Conservation (phyloP, 1,140 invertebrate genomes). For the Subanguina moxae region DNA sequence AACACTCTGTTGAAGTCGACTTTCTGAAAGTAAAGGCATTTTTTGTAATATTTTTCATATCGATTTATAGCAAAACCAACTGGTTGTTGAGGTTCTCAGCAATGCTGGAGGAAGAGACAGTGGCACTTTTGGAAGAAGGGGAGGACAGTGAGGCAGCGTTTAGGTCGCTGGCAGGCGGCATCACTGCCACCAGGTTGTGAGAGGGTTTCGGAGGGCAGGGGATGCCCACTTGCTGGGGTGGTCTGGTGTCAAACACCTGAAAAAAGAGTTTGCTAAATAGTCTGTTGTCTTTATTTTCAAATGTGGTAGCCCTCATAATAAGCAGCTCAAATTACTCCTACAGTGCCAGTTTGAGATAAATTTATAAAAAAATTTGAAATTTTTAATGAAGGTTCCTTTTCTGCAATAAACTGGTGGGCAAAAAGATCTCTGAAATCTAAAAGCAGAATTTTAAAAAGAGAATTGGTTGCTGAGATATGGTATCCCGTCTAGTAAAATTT, state of each 20-base stretch:
- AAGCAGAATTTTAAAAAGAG: neutral
- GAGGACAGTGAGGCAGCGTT: slow-evolving; percentile 18
- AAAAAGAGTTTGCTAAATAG: no score
- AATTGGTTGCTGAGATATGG: no score
- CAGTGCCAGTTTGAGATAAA: no score
- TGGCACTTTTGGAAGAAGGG: slow-evolving; percentile 6
- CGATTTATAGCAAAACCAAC: neutral
- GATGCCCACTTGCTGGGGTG: slow-evolving; percentile 29
- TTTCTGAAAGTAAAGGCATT: neutral
- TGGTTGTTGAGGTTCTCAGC: slow-evolving; percentile 23
- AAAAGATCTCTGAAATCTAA: no score
- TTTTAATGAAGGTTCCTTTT: no score
- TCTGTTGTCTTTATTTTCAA: no score
- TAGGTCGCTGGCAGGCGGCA: slow-evolving; percentile 9
- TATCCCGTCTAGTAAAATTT: no score
- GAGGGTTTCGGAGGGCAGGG: slow-evolving; percentile 51
- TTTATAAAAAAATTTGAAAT: no score
- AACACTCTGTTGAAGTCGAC: slow-evolving; percentile 6
- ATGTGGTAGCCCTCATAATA: no score
- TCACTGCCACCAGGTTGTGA: slow-evolving; percentile 30
- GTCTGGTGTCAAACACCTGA: slow-evolving; percentile 38
- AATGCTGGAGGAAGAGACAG: slow-evolving; percentile 17
- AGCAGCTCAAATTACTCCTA: no score
- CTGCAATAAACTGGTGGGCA: no score
- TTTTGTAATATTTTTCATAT: neutral